Base-by-base conservation (phyloP, 37 sponge, comb jelly and placozoan genomes). In the Oopsacas minuta region DNA sequence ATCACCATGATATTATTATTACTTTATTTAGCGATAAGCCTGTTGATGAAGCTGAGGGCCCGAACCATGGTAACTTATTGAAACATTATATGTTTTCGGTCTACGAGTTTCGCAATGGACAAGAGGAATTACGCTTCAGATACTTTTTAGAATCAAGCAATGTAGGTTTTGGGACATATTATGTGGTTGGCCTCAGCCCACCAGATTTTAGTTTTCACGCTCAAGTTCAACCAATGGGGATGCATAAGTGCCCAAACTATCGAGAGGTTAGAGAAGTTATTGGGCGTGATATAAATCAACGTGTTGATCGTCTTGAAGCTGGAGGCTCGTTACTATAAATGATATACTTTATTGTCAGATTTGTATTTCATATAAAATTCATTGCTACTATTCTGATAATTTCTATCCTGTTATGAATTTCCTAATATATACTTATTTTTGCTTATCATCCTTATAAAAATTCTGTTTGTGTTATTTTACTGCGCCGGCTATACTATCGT, bases 191-290 rank as follows among this genome's bases (percentile, higher is more conserved):
- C 7, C 75, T 61, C 75, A 61, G 75, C 30, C 75, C 75, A 61
- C 75, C 75, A 32, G 75, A 61, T 61, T 61, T 61, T n/a, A 61
- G 75, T 61, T 61, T 61, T n/a, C 75, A 61, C 22, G 75, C 75
- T 25, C 75, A 61, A 61, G 75, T 61, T 25, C 75, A 61, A n/a
- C 75, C 75, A n/a, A 61, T 61, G 75, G 75, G 75, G 5, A 61
- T 61, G 75, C 75, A 61, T 61, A 61, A 61, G 28, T 61, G 75
- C 28, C 75, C 75, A n/a, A 61, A 61, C 28, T 61, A 61, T n/a
- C 7, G 75, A 10, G 75, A 61, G 75, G 28, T 61, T 25, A 10
- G 75, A 25, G 75, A 61, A 61, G 75, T 61, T 7, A 61, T 61
- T 61, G 75, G 75, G 17, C 75, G 75, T 5, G 75, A 61, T 61